Percentiles rank a stretch among this genome's conserved stretches.
These are phyloP conservation scores for Gasterosteus aculeatus DNA, from an alignment of 2,113 vertebrate genomes.

Conservation along the genomic window DNA sequence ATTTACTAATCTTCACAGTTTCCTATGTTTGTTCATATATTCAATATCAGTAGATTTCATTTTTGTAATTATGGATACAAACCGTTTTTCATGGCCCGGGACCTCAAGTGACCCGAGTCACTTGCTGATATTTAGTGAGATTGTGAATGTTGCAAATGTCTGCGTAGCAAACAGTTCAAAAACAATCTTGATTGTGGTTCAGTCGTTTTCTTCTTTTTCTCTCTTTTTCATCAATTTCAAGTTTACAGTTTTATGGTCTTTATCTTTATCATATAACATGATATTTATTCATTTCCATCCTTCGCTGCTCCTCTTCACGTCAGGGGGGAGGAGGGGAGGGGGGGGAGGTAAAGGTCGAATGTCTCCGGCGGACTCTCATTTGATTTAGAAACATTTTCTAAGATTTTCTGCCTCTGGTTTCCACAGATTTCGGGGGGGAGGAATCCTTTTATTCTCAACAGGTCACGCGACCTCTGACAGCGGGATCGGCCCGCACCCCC, in stretches of 20 bases:
- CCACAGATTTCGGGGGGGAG: slow-evolving; percentile 37
- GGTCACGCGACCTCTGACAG: slow-evolving; percentile 8
- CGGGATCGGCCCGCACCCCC: neutral
- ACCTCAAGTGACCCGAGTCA: slow-evolving; percentile 68
- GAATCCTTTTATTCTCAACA: neutral
- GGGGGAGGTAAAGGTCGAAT: slow-evolving; percentile 25
- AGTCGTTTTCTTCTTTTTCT: slow-evolving; percentile 30
- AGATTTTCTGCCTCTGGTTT: slow-evolving; percentile 43
- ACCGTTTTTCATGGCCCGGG: slow-evolving; percentile 49
- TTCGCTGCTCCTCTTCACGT: slow-evolving; percentile 23
- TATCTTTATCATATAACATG: slow-evolving; percentile 57
- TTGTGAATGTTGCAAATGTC: slow-evolving; percentile 75
- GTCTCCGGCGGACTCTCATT: slow-evolving; percentile 19
- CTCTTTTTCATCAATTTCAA: slow-evolving; percentile 49
- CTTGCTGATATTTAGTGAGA: slow-evolving; percentile 83
- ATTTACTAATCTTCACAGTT: slow-evolving; percentile 93
- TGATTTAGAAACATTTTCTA: slow-evolving; percentile 1
- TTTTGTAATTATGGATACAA: slow-evolving; percentile 61
- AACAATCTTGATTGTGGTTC: slow-evolving; percentile 79
- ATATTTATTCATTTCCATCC: slow-evolving; percentile 56
- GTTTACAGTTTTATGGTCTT: slow-evolving; percentile 81
- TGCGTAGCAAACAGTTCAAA: slow-evolving; percentile 75
- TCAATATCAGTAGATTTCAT: slow-evolving; percentile 71
- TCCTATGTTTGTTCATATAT: slow-evolving; percentile 81
- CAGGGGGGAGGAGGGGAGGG: neutral